phyloP scores from a whole-genome alignment of 2,888 invertebrate genomes.

The Asteroscopus sphinx region DNA sequence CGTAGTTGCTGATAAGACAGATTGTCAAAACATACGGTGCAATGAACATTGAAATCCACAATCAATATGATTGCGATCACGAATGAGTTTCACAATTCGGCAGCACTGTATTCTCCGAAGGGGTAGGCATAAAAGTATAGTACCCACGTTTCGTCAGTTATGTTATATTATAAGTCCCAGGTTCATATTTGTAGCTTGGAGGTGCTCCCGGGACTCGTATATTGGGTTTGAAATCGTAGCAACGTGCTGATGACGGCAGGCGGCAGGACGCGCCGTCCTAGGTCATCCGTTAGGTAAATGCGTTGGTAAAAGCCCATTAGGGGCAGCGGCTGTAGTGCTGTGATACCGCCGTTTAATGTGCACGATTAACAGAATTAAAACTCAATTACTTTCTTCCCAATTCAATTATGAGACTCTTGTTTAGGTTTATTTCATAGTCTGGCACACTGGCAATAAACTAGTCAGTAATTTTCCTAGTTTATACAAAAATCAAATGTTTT shows the following conservation, averaged over 20 bases:
- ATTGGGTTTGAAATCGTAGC: slow-evolving; percentile 57
- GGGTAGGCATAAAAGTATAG: too few relatives aligned
- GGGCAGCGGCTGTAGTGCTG: slow-evolving; percentile 57
- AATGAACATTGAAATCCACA: too few relatives aligned
- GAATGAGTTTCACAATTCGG: too few relatives aligned
- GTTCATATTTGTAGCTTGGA: slow-evolving; percentile 29
- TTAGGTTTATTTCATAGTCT: background rate
- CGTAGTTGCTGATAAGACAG: too few relatives aligned
- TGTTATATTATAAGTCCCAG: too few relatives aligned
- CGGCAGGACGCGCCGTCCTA: slow-evolving; percentile 38
- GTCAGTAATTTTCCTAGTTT: too few relatives aligned
- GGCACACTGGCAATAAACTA: too few relatives aligned
- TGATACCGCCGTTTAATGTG: slow-evolving; percentile 66
- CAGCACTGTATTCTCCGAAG: too few relatives aligned
- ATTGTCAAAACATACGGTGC: too few relatives aligned
- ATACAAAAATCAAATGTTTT: too few relatives aligned
- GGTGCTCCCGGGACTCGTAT: slow-evolving; percentile 44
- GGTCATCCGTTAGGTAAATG: slow-evolving; percentile 63
- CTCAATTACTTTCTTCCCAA: slow-evolving; percentile 59
- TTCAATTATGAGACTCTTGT: slow-evolving; percentile 33
- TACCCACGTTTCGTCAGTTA: too few relatives aligned
- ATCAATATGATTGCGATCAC: too few relatives aligned
- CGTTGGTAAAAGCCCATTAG: slow-evolving; percentile 65
- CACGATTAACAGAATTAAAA: slow-evolving; percentile 67
- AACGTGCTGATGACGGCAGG: slow-evolving; percentile 45